Conservation (phyloP, 2,888 invertebrate genomes). For the Dicyrtomina minuta region DNA sequence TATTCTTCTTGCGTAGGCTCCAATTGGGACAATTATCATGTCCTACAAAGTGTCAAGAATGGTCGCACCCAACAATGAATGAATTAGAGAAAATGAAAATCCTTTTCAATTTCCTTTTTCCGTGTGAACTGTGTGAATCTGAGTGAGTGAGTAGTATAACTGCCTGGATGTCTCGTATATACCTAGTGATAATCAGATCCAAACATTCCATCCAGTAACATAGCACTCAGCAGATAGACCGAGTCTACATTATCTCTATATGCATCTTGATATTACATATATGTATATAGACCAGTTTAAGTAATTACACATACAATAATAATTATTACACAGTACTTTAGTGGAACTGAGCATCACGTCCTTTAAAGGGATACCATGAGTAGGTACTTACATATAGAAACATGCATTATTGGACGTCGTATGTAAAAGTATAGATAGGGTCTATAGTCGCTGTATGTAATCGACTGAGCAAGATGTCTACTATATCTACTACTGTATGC, state of each 20-base stretch:
- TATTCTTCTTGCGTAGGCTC: conserved; percentile 3
- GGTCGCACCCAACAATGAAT: conserved; percentile 22
- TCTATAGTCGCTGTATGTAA: not conserved
- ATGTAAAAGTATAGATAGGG: not conserved
- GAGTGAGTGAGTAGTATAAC: not conserved
- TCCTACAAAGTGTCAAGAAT: conserved; percentile 20
- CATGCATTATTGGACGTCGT: not conserved
- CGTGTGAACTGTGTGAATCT: not conserved
- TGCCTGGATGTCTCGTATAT: not conserved
- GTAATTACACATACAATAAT: not conserved
- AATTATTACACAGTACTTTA: not conserved
- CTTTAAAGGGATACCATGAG: not conserved
- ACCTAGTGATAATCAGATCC: no score
- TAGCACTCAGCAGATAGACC: no score
- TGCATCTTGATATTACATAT: not conserved
- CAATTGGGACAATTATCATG: conserved; percentile 15
- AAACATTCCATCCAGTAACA: no score
- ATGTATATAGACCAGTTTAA: not conserved
- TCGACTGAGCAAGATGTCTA: not conserved
- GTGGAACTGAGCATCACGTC: not conserved
- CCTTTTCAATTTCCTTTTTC: conserved; percentile 1
- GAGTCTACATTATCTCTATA: conserved; percentile 1
- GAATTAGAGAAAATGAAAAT: not conserved
- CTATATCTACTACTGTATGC: no score
- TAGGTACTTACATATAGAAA: not conserved